Conservation (phyloP, 2,888 invertebrate species). For the Heliconius ethilla region DNA sequence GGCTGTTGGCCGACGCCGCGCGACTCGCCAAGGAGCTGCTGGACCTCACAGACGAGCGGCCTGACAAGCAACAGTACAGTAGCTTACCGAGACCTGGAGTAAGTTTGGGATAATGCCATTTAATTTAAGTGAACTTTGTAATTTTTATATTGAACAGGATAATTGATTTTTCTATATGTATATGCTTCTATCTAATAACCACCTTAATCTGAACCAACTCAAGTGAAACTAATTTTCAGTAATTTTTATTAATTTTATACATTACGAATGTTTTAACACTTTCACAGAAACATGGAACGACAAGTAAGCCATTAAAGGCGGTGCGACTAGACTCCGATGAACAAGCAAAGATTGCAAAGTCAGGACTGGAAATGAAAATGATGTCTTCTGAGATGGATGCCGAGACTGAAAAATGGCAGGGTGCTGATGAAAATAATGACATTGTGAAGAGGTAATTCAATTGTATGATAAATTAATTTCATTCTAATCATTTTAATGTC, state of each 20-base stretch:
- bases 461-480: constrained; percentile 41
- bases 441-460: constrained; percentile 83
- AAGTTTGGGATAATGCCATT: constrained; percentile 58
- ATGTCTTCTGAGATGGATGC: constrained; percentile 97
- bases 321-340: constrained; percentile 95
- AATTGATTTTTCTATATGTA: no score
- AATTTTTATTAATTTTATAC: not conserved
- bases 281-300: constrained; percentile 96
- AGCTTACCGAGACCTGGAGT: constrained; percentile 97
- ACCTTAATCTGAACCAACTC: not conserved
- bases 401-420: constrained; percentile 98
- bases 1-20: constrained; percentile 95
- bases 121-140: not conserved
- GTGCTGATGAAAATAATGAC: constrained; percentile 88
- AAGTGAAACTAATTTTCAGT: not conserved
- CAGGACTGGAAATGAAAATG: constrained; percentile 98
- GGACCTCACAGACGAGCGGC: constrained; percentile 85
- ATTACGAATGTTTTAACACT: not conserved
- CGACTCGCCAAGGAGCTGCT: constrained; percentile 94
- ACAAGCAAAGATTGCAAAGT: constrained; percentile 98
- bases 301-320: constrained; percentile 95
- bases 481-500: not conserved
- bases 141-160: not conserved
- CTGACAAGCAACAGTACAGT: constrained; percentile 86
- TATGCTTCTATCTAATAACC: no score